These are phyloP conservation scores for Chloroclysta siterata DNA, from an alignment of 2,888 invertebrate genomes.

Conservation along the genomic window DNA sequence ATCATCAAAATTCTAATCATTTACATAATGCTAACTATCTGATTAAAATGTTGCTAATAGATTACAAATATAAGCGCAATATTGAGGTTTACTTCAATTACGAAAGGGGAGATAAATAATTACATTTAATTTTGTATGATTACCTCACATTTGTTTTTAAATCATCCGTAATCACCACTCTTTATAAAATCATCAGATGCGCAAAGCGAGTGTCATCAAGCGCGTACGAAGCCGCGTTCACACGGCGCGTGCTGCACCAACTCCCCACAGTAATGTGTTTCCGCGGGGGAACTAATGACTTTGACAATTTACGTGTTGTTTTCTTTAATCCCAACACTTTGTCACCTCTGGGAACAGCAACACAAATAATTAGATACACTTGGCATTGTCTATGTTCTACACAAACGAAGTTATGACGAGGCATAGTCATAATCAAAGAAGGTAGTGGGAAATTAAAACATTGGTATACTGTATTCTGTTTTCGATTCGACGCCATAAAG, in stretches of 20 bases:
- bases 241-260: slow-evolving; percentile 34
- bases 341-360: background rate
- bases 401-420: background rate
- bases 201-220: slow-evolving; percentile 46
- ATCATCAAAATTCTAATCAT: no score
- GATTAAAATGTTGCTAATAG: no score
- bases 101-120: no score
- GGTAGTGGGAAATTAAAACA: no score
- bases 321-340: slow-evolving; percentile 13
- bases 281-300: slow-evolving; percentile 17
- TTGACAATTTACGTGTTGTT: slow-evolving; percentile 13
- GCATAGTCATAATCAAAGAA: no score
- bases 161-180: background rate
- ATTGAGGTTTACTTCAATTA: no score
- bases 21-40: no score
- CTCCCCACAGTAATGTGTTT: slow-evolving; percentile 38
- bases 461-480: no score
- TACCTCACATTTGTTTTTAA: background rate
- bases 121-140: no score
- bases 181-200: slow-evolving; percentile 20
- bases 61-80: no score
- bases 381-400: background rate
- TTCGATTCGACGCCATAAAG: no score
- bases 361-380: background rate
- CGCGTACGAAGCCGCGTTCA: slow-evolving; percentile 43